These are phyloP conservation scores for Acipenser oxyrinchus DNA, from an alignment of 2,797 vertebrate genomes.

Conservation along the genomic window DNA sequence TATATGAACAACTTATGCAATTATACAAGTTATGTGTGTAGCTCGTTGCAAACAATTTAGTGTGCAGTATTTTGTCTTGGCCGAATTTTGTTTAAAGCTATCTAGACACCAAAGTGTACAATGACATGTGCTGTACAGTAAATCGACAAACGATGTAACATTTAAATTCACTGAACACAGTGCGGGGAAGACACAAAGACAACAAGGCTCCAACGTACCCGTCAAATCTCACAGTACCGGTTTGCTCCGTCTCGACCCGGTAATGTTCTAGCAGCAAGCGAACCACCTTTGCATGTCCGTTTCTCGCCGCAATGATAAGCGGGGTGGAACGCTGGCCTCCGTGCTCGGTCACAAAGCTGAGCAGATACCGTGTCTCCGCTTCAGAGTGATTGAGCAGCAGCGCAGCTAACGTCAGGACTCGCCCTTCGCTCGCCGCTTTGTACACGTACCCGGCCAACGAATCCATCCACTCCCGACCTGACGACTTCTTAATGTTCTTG, in stretches of 20 bases:
- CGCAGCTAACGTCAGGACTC: conserved; percentile 91
- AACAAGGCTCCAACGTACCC: conserved; percentile 58
- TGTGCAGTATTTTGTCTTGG: too few relatives aligned
- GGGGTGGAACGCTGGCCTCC: conserved; percentile 86
- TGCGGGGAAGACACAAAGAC: not conserved
- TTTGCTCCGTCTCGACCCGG: conserved; percentile 87
- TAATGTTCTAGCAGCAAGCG: conserved; percentile 90
- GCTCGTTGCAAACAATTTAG: too few relatives aligned
- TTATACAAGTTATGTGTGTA: too few relatives aligned
- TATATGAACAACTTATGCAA: too few relatives aligned
- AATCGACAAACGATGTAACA: too few relatives aligned
- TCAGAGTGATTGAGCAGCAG: conserved; percentile 89
- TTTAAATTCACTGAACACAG: too few relatives aligned
- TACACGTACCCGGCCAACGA: conserved; percentile 88
- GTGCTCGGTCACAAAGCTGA: conserved; percentile 79
- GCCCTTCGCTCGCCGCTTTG: conserved; percentile 92
- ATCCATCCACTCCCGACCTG: conserved; percentile 72
- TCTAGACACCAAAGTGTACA: too few relatives aligned
- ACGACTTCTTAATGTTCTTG: conserved; percentile 47
- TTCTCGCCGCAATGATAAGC: conserved; percentile 90
- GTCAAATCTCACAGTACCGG: conserved; percentile 88
- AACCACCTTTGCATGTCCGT: conserved; percentile 92
- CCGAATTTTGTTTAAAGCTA: too few relatives aligned
- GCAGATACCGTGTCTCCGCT: conserved; percentile 73
- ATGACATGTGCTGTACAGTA: too few relatives aligned